Percentiles rank a stretch among this genome's conserved stretches.
Conservation (phyloP, 1,140 invertebrate genomes). For the Leptinotarsa undecemlineata region DNA sequence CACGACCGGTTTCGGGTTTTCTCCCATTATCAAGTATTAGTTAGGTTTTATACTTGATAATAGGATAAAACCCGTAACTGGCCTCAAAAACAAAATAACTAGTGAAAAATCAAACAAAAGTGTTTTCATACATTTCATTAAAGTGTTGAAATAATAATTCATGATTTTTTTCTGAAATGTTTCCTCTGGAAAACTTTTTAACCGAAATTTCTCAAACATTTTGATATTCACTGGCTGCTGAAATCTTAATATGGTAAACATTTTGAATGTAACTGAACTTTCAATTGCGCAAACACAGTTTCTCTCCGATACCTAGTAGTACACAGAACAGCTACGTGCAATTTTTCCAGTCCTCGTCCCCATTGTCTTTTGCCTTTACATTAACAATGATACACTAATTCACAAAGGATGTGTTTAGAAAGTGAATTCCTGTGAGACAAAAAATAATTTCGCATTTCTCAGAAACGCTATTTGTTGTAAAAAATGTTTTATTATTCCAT, state of each 20-base stretch:
- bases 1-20: too few relatives aligned
- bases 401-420: not conserved
- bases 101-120: too few relatives aligned
- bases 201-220: too few relatives aligned
- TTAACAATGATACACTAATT: not conserved
- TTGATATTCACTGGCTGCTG: not conserved
- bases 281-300: constrained; percentile 16
- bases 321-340: not conserved
- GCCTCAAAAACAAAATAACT: too few relatives aligned
- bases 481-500: constrained; percentile 7
- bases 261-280: constrained; percentile 21
- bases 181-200: too few relatives aligned
- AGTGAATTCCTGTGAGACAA: constrained; percentile 1
- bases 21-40: too few relatives aligned
- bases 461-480: not conserved
- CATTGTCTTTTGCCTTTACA: not conserved
- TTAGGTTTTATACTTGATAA: too few relatives aligned
- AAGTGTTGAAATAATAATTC: too few relatives aligned
- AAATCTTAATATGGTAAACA: constrained; percentile 12
- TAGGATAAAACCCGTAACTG: too few relatives aligned
- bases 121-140: too few relatives aligned
- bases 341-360: not conserved
- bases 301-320: constrained; percentile 19
- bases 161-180: too few relatives aligned
- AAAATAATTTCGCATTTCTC: constrained; percentile 1